phyloP scores from a whole-genome alignment of 2,888 invertebrate genomes.

The Eupelmus urozonus region DNA sequence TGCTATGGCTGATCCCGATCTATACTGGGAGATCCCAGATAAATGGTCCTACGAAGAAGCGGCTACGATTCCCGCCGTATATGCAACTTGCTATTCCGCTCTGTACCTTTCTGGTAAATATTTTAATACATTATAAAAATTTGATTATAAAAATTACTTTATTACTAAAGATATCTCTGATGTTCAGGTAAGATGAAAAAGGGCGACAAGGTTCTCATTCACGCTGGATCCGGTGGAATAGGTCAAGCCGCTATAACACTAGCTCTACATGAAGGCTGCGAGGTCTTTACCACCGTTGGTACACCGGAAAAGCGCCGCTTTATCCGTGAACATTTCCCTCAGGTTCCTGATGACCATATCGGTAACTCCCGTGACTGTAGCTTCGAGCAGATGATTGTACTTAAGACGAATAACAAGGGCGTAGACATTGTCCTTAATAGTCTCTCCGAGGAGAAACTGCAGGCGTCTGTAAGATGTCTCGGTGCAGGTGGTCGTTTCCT shows the following conservation, averaged over 20 bases:
- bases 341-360: conserved; percentile 83
- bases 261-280: conserved; percentile 81
- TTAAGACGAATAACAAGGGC: conserved; percentile 89
- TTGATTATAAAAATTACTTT: not conserved
- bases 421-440: conserved; percentile 96
- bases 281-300: conserved; percentile 82
- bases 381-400: conserved; percentile 91
- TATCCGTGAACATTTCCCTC: conserved; percentile 80
- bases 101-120: conserved; percentile 80
- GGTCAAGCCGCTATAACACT: conserved; percentile 84
- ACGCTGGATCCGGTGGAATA: conserved; percentile 80
- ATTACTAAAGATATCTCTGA: not conserved
- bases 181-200: conserved; percentile 78
- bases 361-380: conserved; percentile 91
- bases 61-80: conserved; percentile 83
- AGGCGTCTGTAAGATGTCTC: conserved; percentile 83
- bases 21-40: conserved; percentile 80
- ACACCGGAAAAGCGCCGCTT: conserved; percentile 80
- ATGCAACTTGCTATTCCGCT: conserved; percentile 82
- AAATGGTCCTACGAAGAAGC: conserved; percentile 83
- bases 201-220: conserved; percentile 77
- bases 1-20: conserved; percentile 77
- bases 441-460: conserved; percentile 94
- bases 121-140: conserved; percentile 73
- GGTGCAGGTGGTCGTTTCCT: conserved; percentile 84